Evolutionary conservation across 2,797 vertebrate species (phyloP), one percentile per base, ranked within the genome.

Genomic region (Mallotus villosus): DNA sequence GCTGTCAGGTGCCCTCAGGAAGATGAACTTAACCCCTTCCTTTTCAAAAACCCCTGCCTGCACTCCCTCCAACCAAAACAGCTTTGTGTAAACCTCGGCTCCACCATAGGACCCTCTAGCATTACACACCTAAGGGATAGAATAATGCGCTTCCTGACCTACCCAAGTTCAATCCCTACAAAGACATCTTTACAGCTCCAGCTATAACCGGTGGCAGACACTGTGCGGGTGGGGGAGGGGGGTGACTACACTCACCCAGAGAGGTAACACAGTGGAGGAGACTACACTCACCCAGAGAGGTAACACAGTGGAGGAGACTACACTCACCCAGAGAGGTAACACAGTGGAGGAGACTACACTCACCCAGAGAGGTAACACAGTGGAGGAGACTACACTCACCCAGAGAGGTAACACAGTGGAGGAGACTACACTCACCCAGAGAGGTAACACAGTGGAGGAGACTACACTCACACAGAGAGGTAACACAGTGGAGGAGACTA

Each of bases 1-100:
- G 80, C 74, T 83, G 73, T 17, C 70, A 68, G 68, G 71, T 49
- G 67, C 74, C 82, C 78, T 73, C 29, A 80, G 78, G 81, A 86
- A 2, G 32, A 51, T 67, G 58, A 60, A 17, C 34, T 63, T 12
- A 73, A 49, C 57, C 22, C 65, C 21, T 32, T 46, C 0, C 24
- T 22, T 68, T 68, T 57, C 71, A 60, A 71, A 67, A 49, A 21
- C n/a, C 63, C 24, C 63, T 68, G 74, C 66, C 64, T 41, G 75
- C 16, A 11, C 12, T 19, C 1, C 22, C 19, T 55, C 74, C 41
- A 77, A 67, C 73, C 41, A 70, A 57, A 78, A 72, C 67, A 70
- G 59, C 66, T 72, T 74, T 74, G 51, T 78, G 9, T 63, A 73
- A 46, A 79, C 67, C 59, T 25, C 49, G 24, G 55, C 63, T 60